Evolutionary conservation across 2,888 invertebrate species (phyloP), one percentile per base, ranked within the genome.

Genomic region (Caradrina kadenii): DNA sequence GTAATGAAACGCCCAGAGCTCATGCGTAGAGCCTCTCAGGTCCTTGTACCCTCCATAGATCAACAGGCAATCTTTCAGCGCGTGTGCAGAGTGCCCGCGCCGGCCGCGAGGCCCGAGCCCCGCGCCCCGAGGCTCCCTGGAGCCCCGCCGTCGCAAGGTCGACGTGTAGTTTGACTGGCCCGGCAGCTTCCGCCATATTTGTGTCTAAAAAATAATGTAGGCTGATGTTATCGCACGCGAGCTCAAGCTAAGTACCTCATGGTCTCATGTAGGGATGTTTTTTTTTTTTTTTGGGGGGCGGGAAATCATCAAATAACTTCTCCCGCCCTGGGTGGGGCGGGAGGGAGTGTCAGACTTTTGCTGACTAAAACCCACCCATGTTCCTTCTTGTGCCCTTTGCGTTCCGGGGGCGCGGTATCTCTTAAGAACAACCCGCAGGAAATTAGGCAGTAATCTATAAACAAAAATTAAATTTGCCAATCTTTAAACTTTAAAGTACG

Each of bases 31-130:
- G 10, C 98, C 98, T 66, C 97, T 96, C 74, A 98, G 93, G 90
- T 99, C 98, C 88, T 97, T 97, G 92, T 98, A 98, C 6, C 99
- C 99, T 7, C 98, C 99, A 91, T 98, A 98, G 79, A 99, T 96
- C 73, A 98, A 96, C 97, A 99, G 97, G 82, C 97, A 96, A 80
- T 97, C 97, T 73, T 97, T 96, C 88, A 98, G 97, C 56, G 98
- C 97, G 70, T 98, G 96, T 19, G 98, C 98, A 0, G 98, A 97
- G 93, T 99, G 99, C 0, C 98, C 98, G 68, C 98, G 96, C 49
- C 98, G 96, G 3, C 98, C 98, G 83, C 97, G 96, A n/a, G 98
- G 98, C 2, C 86, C 96, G 50, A 63, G 80, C 8, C 71, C 86
- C 1, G 97, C 97, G 58, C 96, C 91, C 45, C 87, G 74, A 45